phyloP scores from a whole-genome alignment of 2,113 vertebrate genomes.

The Salminus brasiliensis region DNA sequence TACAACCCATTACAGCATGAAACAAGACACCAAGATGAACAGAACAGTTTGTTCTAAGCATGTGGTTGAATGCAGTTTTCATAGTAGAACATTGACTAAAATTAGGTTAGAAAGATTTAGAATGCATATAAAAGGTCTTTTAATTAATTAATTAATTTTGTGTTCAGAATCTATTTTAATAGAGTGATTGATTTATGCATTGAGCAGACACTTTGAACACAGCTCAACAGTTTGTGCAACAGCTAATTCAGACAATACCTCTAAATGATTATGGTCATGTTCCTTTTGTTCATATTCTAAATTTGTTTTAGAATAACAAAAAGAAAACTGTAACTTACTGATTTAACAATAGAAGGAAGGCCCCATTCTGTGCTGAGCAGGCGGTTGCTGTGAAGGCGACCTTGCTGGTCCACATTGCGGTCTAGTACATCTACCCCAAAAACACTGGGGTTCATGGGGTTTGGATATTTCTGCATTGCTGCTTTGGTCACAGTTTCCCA shows the following conservation, averaged over 20 bases:
- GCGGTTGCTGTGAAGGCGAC: conserved; percentile 89
- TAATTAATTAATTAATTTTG: background rate
- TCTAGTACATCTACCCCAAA: conserved; percentile 93
- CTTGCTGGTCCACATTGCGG: conserved; percentile 81
- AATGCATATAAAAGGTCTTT: no score
- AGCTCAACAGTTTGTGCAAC: no score
- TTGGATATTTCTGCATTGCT: conserved; percentile 98
- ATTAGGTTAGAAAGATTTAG: background rate
- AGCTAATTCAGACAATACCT: no score
- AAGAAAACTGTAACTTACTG: conserved; percentile 71
- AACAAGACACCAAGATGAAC: conserved; percentile 25
- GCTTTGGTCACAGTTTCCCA: conserved; percentile 96
- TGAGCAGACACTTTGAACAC: no score
- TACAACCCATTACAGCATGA: background rate
- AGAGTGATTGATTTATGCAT: no score
- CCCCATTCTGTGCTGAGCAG: conserved; percentile 98
- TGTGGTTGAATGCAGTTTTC: background rate
- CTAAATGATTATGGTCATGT: no score
- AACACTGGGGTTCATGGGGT: conserved; percentile 96
- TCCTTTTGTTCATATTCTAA: no score
- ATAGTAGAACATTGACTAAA: background rate
- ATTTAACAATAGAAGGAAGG: conserved; percentile 93
- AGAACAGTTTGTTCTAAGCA: conserved; percentile 58
- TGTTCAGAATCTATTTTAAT: background rate
- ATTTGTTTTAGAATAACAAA: no score